Conservation (phyloP, 2,113 vertebrate genomes). For the Triplophysa siluroides region DNA sequence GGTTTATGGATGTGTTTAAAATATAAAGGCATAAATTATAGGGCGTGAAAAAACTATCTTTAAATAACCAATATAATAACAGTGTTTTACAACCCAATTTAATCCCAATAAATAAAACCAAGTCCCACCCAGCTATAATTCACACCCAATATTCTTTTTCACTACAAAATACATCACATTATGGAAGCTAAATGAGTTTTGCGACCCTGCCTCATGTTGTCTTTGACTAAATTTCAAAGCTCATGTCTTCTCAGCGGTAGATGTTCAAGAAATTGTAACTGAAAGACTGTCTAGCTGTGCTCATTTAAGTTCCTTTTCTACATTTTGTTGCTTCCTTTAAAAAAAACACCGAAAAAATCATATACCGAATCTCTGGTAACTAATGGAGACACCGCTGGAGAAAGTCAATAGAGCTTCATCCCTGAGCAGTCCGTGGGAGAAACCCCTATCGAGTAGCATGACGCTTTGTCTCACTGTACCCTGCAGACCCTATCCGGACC, state of each 20-base stretch:
- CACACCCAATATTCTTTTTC: background rate
- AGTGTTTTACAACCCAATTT: background rate
- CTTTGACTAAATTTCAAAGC: background rate
- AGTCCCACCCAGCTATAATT: background rate
- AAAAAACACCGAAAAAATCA: background rate
- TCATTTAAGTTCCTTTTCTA: background rate
- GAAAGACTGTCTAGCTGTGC: background rate
- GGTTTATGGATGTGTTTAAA: too few species aligned
- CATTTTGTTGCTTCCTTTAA: background rate
- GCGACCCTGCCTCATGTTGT: background rate
- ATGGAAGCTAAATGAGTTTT: background rate
- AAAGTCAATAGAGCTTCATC: slow-evolving; percentile 69
- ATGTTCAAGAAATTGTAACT: background rate
- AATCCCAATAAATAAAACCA: background rate
- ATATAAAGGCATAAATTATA: too few species aligned
- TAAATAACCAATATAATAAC: background rate
- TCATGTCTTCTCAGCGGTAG: background rate
- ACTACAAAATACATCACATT: background rate
- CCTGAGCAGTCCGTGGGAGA: slow-evolving; percentile 17
- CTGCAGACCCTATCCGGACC: slow-evolving; percentile 49
- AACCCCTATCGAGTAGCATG: slow-evolving; percentile 63
- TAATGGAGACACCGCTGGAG: slow-evolving; percentile 33
- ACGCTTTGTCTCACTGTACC: slow-evolving; percentile 61
- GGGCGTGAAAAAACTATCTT: background rate
- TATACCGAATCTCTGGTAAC: slow-evolving; percentile 4